Base-by-base conservation (phyloP, 23 tunicate species). In the Diplosoma virens region DNA sequence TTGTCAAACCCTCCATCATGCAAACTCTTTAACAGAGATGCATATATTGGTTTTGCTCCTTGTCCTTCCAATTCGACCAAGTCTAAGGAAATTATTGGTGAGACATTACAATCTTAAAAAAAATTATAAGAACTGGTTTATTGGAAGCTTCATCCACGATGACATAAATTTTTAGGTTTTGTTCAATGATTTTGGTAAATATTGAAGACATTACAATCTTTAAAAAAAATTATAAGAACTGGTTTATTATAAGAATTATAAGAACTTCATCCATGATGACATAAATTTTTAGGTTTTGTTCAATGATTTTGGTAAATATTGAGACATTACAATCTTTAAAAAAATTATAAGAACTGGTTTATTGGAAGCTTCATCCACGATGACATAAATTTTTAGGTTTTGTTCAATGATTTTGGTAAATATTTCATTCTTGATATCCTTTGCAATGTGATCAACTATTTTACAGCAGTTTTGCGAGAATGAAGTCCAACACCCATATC, bases 221-320 rank as follows among this genome's bases (percentile, higher is more conserved):
- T n/a, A 2, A 71, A 28, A 31, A 73, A 80, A 14, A 80, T 48
- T 25, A 73, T 48, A 27, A 73, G n/a, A 21, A 73, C 50, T 2
- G 80, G 48, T 32, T 80, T 80, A 25, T 31, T 80, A 26, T 47
- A 73, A 17, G 80, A n/a, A n/a, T n/a, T n/a, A n/a, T n/a, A n/a
- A n/a, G n/a, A n/a, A n/a, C 67, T 80, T 80, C 85, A 80, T 80
- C 80, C 17, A 73, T 37, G 67, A 80, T 80, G 25, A 79, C 84
- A 70, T 61, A 79, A 35, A 71, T 71, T 67, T 79, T 79, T 45
- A 45, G 69, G 21, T 79, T 79, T 71, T 79, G 79, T 79, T 79
- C 63, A 67, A 79, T 70, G 20, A 79, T 79, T 79, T 79, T 79
- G 33, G 79, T 35, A 52, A 79, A 37, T 71, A 79, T 45, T 71